Conservation (phyloP, 2,113 vertebrate species). For the Emydura subglobosa region DNA sequence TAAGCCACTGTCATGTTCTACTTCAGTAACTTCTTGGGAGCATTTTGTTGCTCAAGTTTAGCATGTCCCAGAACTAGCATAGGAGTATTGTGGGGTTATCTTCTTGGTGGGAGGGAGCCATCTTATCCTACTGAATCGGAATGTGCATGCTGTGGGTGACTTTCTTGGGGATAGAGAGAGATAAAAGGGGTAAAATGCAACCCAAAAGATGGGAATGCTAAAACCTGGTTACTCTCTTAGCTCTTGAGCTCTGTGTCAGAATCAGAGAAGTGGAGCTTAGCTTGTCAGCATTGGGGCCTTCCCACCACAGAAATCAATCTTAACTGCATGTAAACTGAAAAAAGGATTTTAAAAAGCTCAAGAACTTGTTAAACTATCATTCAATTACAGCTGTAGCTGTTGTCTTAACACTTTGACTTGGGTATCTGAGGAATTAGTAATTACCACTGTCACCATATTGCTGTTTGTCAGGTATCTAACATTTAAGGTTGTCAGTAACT, state of each 20-base stretch:
- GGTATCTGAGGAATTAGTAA: neutral
- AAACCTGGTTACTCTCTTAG: neutral
- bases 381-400: neutral
- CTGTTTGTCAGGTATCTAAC: neutral
- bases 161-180: neutral
- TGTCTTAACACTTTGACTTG: neutral
- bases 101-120: neutral
- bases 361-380: neutral
- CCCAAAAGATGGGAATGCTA: neutral
- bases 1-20: neutral
- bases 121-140: neutral
- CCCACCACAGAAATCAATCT: neutral
- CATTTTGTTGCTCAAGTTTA: neutral
- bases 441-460: neutral
- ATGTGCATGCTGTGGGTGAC: neutral
- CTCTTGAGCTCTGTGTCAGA: neutral
- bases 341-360: neutral
- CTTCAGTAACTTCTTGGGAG: neutral
- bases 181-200: neutral
- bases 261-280: neutral
- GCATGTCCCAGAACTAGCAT: neutral
- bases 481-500: neutral
- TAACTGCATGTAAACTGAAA: neutral
- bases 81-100: neutral
- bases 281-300: neutral